phyloP scores from a whole-genome alignment of 2,113 vertebrate genomes.

The Sarotherodon lohbergeri region DNA sequence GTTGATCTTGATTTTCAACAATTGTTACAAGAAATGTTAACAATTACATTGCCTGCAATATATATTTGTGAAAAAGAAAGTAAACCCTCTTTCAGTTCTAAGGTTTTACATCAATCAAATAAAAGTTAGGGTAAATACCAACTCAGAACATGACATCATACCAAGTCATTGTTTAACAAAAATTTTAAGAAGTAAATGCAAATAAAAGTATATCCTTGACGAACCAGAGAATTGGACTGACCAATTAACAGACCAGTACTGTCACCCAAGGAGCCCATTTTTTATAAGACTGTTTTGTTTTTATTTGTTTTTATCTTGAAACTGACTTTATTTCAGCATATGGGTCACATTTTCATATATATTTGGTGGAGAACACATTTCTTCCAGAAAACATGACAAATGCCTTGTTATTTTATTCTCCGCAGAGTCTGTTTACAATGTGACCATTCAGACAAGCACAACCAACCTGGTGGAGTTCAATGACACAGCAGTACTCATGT shows the following conservation, averaged over 20 bases:
- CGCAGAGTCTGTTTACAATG: slow-evolving; percentile 60
- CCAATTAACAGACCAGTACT: not conserved
- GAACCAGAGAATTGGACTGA: not conserved
- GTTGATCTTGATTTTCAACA: too few species aligned
- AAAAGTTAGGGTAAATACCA: not conserved
- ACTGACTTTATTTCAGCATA: not conserved
- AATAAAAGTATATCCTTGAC: not conserved
- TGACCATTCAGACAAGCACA: slow-evolving; percentile 2
- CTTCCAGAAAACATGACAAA: not conserved
- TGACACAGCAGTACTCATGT: slow-evolving; percentile 54
- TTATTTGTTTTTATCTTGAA: not conserved
- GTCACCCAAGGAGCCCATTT: not conserved
- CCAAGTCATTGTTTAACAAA: not conserved
- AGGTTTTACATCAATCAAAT: not conserved
- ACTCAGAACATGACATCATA: not conserved
- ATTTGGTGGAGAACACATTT: not conserved
- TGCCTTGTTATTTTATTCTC: not conserved
- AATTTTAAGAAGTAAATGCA: not conserved
- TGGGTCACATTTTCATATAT: not conserved
- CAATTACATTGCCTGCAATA: too few species aligned
- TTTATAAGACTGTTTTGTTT: not conserved
- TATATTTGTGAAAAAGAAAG: too few species aligned
- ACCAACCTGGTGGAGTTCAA: slow-evolving; percentile 64
- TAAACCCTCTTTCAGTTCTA: too few species aligned
- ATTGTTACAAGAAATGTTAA: too few species aligned